phyloP scores from a whole-genome alignment of 2,888 invertebrate species.

The Drosophila koepferae region DNA sequence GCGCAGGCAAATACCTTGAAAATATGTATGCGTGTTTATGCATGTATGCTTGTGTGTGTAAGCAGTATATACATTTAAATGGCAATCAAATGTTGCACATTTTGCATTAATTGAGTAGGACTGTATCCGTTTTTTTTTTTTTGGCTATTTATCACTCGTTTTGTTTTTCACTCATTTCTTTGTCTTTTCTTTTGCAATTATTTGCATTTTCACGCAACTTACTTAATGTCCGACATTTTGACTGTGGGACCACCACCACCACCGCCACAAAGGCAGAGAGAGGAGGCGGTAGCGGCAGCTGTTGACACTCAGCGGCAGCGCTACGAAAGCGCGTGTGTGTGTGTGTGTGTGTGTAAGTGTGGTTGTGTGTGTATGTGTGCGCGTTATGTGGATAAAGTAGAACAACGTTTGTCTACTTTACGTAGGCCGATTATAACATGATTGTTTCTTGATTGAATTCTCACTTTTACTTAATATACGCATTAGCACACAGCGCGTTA shows the following conservation, averaged over 20 bases:
- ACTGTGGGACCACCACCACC: slow-evolving; percentile 54
- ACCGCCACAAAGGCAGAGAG: slow-evolving; percentile 40
- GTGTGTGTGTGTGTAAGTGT: slow-evolving; percentile 9
- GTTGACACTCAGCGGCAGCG: slow-evolving; percentile 69
- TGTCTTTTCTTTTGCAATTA: background rate
- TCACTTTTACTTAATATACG: slow-evolving; percentile 24
- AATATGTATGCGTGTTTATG: slow-evolving; percentile 26
- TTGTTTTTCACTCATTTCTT: background rate
- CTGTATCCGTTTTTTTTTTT: background rate
- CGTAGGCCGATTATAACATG: slow-evolving; percentile 46
- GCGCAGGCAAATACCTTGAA: slow-evolving; percentile 49
- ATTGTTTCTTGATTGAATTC: slow-evolving; percentile 24
- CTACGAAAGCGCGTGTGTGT: slow-evolving; percentile 27
- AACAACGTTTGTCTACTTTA: slow-evolving; percentile 65
- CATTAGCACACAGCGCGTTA: slow-evolving; percentile 21
- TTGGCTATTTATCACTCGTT: slow-evolving; percentile 1
- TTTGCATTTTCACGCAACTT: slow-evolving; percentile 67
- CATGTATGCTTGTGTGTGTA: slow-evolving; percentile 6
- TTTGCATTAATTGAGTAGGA: slow-evolving; percentile 9
- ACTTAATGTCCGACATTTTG: slow-evolving; percentile 85
- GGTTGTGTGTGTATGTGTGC: slow-evolving; percentile 47
- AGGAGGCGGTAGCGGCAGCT: slow-evolving; percentile 55
- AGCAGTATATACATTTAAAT: slow-evolving; percentile 26
- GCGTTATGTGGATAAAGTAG: slow-evolving; percentile 67
- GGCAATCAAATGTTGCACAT: slow-evolving; percentile 33